Base-by-base conservation (phyloP, 2,113 vertebrate species). In the Herpetotheres cachinnans region DNA sequence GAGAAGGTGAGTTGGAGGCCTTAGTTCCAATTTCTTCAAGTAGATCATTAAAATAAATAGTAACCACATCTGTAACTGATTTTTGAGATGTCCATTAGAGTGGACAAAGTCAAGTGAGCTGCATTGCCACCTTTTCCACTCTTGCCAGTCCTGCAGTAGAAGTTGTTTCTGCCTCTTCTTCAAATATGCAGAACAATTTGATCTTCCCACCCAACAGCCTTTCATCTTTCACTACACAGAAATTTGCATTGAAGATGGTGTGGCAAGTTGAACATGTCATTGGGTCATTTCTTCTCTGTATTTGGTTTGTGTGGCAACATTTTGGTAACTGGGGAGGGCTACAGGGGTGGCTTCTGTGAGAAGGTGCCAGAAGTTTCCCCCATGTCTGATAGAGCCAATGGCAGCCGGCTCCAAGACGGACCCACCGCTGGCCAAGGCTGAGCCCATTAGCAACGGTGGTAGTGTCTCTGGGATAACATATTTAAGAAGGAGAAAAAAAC, bases 371-470 rank as follows among this genome's bases (percentile, higher is more conserved):
- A 44, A 74, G 13, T 13, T 20, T 74, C 10, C 54, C 13, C 13
- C 15, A 2, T 16, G 52, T 56, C 25, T 7, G 3, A 21, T 27
- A 46, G 8, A n/a, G 40, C 21, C 30, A 34, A 26, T 3, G 7
- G 13, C 71, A n/a, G 29, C 4, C 0, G 1, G 7, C 24, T 58
- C 11, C 13, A 5, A 56, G 52, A 14, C 0, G 2, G 71, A 26
- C 50, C 70, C 8, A 7, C 38, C 9, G 6, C 38, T 58, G 40
- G 21, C 52, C 72, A 58, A 27, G 18, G 16, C 40, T 20, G 12
- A 74, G 30, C 40, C 42, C 42, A 42, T 42, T 14, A 12, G 42
- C 14, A 14, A 42, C 32, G 9, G 9, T 44, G 16, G 40, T n/a
- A 27, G 40, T 5, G 13, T 17, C 38, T 58, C 4, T 74, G 16